A percentile compares a stretch with the other conserved stretches of the same genome.
phyloP scores from a whole-genome alignment of 2,888 invertebrate species.

The Hetaerina titia region DNA sequence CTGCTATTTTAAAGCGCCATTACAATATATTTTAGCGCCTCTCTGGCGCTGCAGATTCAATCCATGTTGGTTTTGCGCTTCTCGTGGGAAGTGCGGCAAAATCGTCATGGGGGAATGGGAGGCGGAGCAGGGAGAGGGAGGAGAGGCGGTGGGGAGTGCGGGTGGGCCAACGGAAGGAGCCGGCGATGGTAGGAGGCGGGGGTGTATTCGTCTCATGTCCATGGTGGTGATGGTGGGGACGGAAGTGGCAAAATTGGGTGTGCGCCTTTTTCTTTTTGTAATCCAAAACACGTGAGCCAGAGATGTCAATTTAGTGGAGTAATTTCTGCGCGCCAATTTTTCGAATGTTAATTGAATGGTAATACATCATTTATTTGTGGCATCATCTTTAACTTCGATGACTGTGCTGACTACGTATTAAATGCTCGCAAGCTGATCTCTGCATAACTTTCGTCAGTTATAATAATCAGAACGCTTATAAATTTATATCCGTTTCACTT shows the following conservation, averaged over 20 bases:
- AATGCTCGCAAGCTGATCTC: too few species aligned
- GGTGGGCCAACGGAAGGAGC: neutral
- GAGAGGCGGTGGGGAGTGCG: neutral
- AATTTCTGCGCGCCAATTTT: too few species aligned
- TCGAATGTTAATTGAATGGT: too few species aligned
- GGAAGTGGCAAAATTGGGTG: neutral
- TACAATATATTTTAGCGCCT: constrained; percentile 30
- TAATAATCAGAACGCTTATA: too few species aligned
- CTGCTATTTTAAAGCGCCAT: neutral
- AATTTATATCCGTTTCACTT: too few species aligned
- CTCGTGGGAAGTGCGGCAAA: constrained; percentile 55
- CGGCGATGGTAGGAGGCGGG: neutral
- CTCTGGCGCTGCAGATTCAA: constrained; percentile 43
- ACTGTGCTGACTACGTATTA: too few species aligned
- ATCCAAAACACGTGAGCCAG: neutral
- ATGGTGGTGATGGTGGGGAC: neutral
- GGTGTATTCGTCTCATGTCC: neutral
- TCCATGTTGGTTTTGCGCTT: constrained; percentile 60
- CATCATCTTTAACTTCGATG: too few species aligned
- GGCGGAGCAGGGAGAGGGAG: neutral
- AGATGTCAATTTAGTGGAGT: neutral
- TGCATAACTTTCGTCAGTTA: too few species aligned
- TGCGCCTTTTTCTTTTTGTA: neutral
- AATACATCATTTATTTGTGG: too few species aligned
- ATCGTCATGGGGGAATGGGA: neutral